Base-by-base conservation (phyloP, 2,888 invertebrate species). In the Parapristionchus giblindavisi region DNA sequence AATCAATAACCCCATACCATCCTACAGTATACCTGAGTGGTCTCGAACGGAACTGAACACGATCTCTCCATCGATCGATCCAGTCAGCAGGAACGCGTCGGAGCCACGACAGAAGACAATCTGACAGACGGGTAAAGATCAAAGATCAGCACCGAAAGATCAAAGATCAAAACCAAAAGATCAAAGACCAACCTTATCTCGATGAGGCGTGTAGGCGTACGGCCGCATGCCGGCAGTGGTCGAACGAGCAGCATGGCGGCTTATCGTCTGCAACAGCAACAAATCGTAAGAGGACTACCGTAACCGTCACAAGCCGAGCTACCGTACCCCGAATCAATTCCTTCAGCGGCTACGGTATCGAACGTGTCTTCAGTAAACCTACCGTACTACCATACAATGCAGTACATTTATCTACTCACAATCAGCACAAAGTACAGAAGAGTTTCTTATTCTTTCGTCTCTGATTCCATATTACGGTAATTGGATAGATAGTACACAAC, bases 11-110 rank as follows among this genome's bases (percentile, higher is more conserved):
- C 24, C 8, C 36, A n/a, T 43, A 65, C 63, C 63, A n/a, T 29
- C 29, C 34, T 43, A 29, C 24, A 27, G 40, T 17, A 21, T 17
- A 43, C 63, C 63, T 43, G n/a, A n/a, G n/a, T n/a, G n/a, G n/a
- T n/a, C n/a, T n/a, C n/a, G n/a, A n/a, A n/a, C n/a, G n/a, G n/a
- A n/a, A n/a, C n/a, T n/a, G n/a, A 65, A 43, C 40, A 65, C 63
- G 63, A 65, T 65, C 43, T 65, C 63, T 11, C 63, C 63, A 17
- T 65, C 63, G 29, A 65, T 65, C 21, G 63, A 65, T 1, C 63
- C 63, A 27, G 43, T 65, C 63, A 65, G 40, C 27, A 65, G 17
- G 43, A 43, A 43, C 29, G 29, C 43, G n/a, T 65, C 63, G 43
- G 32, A n/a, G 43, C 27, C 40, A 1, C 29, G 27, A 14, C 63